Conservation (phyloP, 2,113 vertebrate genomes). For the Megaptera novaeangliae region DNA sequence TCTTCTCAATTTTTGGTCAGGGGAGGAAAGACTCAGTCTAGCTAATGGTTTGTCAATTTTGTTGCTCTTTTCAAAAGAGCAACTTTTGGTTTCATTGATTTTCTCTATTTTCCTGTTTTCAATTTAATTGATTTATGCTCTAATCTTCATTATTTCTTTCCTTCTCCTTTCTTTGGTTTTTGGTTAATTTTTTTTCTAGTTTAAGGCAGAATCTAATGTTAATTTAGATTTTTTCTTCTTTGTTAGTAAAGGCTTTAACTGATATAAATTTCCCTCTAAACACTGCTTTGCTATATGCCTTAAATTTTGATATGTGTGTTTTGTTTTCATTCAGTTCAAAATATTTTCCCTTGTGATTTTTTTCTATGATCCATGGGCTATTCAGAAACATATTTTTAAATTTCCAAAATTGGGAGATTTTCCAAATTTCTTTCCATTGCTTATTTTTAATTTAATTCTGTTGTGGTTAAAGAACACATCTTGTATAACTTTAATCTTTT, state of each 20-base stretch:
- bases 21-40: not conserved
- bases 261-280: not conserved
- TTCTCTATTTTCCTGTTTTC: not conserved
- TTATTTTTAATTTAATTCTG: not conserved
- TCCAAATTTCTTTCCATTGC: not conserved
- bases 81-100: too few relatives aligned
- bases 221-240: not conserved
- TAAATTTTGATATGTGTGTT: not conserved
- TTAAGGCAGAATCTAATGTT: not conserved
- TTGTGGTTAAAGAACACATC: not conserved
- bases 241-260: not conserved
- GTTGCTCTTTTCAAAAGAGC: not conserved
- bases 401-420: not conserved
- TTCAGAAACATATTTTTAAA: not conserved
- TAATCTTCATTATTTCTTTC: not conserved
- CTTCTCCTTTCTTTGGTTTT: not conserved
- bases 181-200: not conserved
- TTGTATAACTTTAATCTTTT: not conserved
- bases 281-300: not conserved
- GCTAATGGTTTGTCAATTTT: not conserved
- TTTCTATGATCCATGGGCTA: not conserved
- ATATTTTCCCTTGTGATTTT: not conserved
- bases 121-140: not conserved
- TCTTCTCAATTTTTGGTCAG: not conserved
- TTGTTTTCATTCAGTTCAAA: not conserved